Percentiles rank a stretch among this genome's conserved stretches.
Evolutionary conservation across 2,113 vertebrate genomes (phyloP).

Genomic region (Eulacestoma nigropectus): DNA sequence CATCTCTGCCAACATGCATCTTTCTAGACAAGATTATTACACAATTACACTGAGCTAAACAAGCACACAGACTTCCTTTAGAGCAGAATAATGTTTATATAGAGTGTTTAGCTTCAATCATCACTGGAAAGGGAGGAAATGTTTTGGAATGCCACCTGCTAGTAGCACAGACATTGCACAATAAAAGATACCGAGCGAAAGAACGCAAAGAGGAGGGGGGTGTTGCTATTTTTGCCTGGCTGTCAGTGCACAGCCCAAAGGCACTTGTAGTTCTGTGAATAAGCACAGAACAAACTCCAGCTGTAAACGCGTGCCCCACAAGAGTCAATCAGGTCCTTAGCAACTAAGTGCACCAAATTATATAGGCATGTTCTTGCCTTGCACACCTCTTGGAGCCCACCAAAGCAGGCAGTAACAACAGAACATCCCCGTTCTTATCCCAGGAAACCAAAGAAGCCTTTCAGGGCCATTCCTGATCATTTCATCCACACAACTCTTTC

Average conservation of each 20-base stretch:
- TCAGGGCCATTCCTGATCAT: not conserved
- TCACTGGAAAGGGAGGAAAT: not conserved
- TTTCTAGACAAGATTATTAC: not conserved
- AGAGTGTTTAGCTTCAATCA: not conserved
- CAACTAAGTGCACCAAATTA: not conserved
- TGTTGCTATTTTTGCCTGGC: not conserved
- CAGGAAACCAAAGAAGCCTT: not conserved
- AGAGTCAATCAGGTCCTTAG: not conserved
- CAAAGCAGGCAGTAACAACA: not conserved
- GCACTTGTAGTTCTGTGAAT: not conserved
- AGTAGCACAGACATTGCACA: not conserved
- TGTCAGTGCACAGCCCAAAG: not conserved
- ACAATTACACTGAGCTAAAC: not conserved
- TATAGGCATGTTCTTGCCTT: not conserved
- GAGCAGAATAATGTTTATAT: not conserved
- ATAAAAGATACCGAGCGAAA: rapidly evolving
- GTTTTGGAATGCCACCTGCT: not conserved
- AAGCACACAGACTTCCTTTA: not conserved
- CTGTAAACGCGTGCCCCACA: not conserved
- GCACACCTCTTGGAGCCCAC: not conserved
- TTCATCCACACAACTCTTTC: not conserved
- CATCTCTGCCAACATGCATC: not conserved
- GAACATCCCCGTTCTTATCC: not conserved
- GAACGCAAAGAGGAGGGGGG: not conserved
- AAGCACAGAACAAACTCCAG: not conserved